Evolutionary conservation across 37 sponge, comb jelly and placozoan genomes (phyloP), one percentile per base, ranked within the genome.

Genomic region (Cliona cf. orientalis): DNA sequence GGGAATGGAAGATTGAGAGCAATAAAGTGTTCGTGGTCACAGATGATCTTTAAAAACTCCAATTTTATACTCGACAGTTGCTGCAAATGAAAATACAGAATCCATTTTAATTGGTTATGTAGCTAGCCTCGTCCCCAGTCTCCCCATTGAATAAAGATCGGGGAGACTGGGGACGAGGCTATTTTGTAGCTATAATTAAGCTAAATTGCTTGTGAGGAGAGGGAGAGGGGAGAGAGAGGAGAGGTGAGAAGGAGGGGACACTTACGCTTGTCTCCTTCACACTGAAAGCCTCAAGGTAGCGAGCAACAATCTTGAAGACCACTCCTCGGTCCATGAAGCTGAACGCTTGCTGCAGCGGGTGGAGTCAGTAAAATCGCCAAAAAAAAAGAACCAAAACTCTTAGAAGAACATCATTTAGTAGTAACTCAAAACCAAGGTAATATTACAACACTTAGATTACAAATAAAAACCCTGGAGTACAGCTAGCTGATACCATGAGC

Each of bases 21-120:
- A 21, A 94, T 65, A 61, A 84, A 97, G 93, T 97, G 97, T 66
- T 97, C 97, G 64, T 95, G 95, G 35, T 84, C 80, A 61, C 92
- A 97, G 25, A 97, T 58, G 59, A 86, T 82, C 57, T 57, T 60
- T 34, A 95, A 75, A 58, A 97, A 94, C 23, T 92, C 90, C 70
- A 91, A 78, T 66, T 92, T 95, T 65, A 97, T 31, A 19, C 91
- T 82, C 11, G 81, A 81, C 79, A 85, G 39, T 6, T 74, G 34
- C 93, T 84, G 60, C 25, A 28, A 28, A 32, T n/a, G 40, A 25
- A 34, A 32, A 39, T 2, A 40, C 19, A 17, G 55, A 11, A 49
- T 11, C 55, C 11, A 17, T 49, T 19, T 17, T 49, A 49, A 49
- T 19, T 11, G 17, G 55, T 49, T n/a, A n/a, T n/a, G n/a, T n/a